phyloP scores from a whole-genome alignment of 1,140 invertebrate genomes.

The Aleiodes sp. region DNA sequence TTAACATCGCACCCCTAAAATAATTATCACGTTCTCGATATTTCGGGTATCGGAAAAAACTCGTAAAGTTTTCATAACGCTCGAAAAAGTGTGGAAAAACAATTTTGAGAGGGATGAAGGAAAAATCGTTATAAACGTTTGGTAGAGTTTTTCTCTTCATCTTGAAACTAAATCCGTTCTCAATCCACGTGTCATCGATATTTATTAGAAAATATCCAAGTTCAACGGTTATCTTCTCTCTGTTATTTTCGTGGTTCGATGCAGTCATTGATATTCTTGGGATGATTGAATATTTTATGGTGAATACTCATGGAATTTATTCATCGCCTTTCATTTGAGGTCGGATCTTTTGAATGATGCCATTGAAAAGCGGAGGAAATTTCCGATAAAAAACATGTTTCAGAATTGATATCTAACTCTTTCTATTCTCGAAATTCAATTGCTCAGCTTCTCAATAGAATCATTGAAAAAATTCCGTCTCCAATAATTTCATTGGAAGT shows the following conservation, averaged over 20 bases:
- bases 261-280: not conserved
- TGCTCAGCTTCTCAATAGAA: too few species aligned
- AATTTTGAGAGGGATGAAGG: not conserved
- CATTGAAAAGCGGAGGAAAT: too few species aligned
- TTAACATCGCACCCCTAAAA: not conserved
- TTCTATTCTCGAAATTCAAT: too few species aligned
- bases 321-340: too few species aligned
- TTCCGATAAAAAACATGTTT: too few species aligned
- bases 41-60: not conserved
- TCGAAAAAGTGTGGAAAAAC: not conserved
- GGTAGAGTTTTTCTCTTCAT: not conserved
- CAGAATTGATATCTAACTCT: too few species aligned
- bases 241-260: not conserved
- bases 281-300: not conserved
- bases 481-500: too few species aligned
- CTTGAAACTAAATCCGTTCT: slow-evolving; percentile 3
- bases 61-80: slow-evolving; percentile 8
- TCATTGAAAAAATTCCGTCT: too few species aligned
- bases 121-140: not conserved
- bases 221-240: not conserved
- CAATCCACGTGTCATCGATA: not conserved
- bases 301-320: not conserved
- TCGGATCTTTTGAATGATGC: too few species aligned
- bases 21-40: not conserved
- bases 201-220: slow-evolving; percentile 9